phyloP scores from a whole-genome alignment of 2,113 vertebrate species.

The Hystrix brachyura region DNA sequence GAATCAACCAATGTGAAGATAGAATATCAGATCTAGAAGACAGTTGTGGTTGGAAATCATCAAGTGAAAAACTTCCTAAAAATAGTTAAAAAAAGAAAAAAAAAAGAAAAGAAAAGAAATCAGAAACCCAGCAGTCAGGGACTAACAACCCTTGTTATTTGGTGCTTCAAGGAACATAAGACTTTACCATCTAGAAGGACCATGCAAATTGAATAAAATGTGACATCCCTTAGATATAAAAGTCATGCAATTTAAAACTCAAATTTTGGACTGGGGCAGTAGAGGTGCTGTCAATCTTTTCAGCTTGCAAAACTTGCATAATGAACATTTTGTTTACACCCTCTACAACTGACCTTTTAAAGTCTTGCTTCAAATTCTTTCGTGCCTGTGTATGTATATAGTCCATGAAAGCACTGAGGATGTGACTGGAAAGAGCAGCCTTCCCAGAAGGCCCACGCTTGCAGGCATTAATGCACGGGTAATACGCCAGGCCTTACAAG shows the following conservation, averaged over 20 bases:
- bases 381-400: background rate
- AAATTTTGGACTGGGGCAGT: background rate
- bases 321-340: background rate
- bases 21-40: too few species aligned
- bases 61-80: too few species aligned
- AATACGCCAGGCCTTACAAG: background rate
- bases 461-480: background rate
- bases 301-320: background rate
- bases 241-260: background rate
- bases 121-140: background rate
- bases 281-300: background rate
- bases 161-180: background rate
- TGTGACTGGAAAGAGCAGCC: background rate
- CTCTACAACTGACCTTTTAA: background rate
- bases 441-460: background rate
- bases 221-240: background rate
- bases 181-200: background rate
- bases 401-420: background rate
- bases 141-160: background rate
- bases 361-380: slow-evolving; percentile 12
- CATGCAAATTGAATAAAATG: background rate
- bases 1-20: too few species aligned
- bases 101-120: background rate
- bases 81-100: too few species aligned
- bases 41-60: too few species aligned